These are phyloP conservation scores for Hipposideros armiger DNA, from an alignment of 2,113 vertebrate species.

Conservation along the genomic window DNA sequence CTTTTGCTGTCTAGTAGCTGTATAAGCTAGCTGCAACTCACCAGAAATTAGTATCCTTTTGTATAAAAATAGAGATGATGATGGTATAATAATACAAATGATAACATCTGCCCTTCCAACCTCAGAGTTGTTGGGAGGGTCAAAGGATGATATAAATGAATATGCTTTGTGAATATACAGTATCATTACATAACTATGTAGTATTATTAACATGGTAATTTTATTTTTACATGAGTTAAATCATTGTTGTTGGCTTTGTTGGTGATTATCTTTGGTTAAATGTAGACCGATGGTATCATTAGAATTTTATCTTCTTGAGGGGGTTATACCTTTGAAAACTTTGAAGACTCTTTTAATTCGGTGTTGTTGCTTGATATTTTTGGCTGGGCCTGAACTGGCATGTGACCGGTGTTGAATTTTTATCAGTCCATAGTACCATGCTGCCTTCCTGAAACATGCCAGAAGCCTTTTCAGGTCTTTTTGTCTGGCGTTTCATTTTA, in stretches of 20 bases:
- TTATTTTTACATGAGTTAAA: neutral
- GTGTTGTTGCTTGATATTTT: conserved; percentile 7
- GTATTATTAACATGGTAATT: neutral
- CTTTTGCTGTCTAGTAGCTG: neutral
- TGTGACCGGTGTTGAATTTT: neutral
- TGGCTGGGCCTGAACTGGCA: neutral
- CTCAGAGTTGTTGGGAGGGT: neutral
- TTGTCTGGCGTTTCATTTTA: conserved; percentile 44
- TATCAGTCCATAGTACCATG: neutral
- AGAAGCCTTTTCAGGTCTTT: neutral
- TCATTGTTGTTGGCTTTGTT: neutral
- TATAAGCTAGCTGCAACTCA: neutral
- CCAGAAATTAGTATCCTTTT: neutral
- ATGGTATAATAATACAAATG: neutral
- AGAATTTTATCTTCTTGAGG: neutral
- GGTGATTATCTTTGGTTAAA: neutral
- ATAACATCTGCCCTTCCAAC: neutral
- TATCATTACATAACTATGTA: neutral
- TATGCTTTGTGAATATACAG: neutral
- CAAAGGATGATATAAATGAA: neutral
- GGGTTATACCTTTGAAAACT: neutral
- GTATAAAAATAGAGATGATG: conserved; percentile 27
- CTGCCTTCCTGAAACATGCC: neutral
- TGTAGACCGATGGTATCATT: neutral
- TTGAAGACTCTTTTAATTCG: neutral